Evolutionary conservation across 2,888 invertebrate species (phyloP).

Genomic region (Euzophera pinguis): DNA sequence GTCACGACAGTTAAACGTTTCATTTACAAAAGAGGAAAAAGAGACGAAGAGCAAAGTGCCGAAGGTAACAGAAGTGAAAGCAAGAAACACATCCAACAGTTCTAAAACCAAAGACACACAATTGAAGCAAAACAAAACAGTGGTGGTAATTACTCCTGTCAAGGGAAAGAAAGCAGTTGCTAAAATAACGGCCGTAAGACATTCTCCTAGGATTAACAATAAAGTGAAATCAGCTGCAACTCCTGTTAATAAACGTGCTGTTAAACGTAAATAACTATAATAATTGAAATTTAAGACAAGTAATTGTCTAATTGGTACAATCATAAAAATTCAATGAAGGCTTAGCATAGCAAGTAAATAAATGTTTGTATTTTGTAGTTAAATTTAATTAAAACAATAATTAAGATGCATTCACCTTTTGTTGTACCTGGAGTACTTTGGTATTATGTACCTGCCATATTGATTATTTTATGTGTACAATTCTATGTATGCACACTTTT

Average conservation of each 20-base stretch:
- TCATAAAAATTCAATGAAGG: no score
- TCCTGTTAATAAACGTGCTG: background rate
- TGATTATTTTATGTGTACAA: background rate
- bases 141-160: background rate
- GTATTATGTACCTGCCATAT: background rate
- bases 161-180: background rate
- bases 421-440: background rate
- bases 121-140: background rate
- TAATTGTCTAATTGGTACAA: no score
- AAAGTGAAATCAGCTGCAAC: background rate
- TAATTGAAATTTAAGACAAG: background rate
- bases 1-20: background rate
- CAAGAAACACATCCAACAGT: background rate
- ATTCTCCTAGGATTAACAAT: background rate
- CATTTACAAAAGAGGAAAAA: background rate
- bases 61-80: background rate
- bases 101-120: background rate
- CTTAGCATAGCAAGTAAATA: no score
- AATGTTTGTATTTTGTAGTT: no score
- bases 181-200: background rate
- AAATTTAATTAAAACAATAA: no score
- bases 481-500: background rate
- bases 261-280: constrained; percentile 20
- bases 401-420: background rate
- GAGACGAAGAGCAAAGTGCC: background rate